These are phyloP conservation scores for Muscicapa comitata DNA, from an alignment of 2,797 vertebrate species.

Conservation along the genomic window DNA sequence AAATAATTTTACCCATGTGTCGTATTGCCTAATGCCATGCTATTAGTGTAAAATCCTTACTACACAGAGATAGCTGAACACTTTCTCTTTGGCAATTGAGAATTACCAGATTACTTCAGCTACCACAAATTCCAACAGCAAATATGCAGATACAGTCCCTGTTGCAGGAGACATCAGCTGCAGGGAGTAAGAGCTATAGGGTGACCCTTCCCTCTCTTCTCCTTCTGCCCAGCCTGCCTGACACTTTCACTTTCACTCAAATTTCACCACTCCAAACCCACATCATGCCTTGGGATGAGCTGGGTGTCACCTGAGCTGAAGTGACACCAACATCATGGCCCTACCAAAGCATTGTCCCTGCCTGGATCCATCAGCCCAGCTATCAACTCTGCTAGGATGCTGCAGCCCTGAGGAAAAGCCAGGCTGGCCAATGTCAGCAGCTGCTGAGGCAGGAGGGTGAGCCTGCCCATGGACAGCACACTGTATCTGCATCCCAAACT, in stretches of 20 bases:
- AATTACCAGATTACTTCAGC: background rate
- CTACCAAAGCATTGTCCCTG: background rate
- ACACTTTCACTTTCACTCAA: background rate
- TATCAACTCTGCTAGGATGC: accelerated
- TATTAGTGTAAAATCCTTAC: background rate
- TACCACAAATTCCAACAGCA: background rate
- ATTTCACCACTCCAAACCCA: accelerated
- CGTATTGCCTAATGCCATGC: background rate
- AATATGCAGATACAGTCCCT: background rate
- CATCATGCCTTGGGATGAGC: background rate
- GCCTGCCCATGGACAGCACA: accelerated
- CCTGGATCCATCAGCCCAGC: background rate
- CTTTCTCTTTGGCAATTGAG: background rate
- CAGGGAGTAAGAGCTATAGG: background rate
- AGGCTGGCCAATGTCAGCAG: background rate
- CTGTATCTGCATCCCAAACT: background rate
- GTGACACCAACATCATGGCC: background rate
- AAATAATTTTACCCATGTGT: background rate
- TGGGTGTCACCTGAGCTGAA: background rate
- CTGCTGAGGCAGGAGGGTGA: background rate
- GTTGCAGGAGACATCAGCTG: background rate
- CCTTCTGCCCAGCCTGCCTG: accelerated
- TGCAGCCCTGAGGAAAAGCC: background rate
- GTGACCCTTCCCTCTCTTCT: background rate
- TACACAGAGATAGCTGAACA: background rate